Conservation (phyloP, 2,113 vertebrate species). For the Ageneiosus marmoratus region DNA sequence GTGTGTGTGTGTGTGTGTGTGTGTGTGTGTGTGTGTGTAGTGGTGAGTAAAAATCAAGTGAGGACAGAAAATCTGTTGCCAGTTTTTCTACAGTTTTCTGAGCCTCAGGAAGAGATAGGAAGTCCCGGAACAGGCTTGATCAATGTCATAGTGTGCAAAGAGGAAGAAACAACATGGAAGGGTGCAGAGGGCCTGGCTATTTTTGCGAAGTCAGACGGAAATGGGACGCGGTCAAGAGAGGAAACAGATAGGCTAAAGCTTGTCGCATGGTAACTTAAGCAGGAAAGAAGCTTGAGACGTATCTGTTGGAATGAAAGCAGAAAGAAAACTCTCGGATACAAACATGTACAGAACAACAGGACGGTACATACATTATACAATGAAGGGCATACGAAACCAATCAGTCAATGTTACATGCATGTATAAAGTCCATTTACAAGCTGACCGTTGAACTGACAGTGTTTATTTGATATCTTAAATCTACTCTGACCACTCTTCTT, state of each 20-base stretch:
- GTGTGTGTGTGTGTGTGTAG: slow-evolving; percentile 65
- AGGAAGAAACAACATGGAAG: slow-evolving; percentile 83
- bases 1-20: background rate
- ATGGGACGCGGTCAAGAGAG: slow-evolving; percentile 80
- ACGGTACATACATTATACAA: background rate
- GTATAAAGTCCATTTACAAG: background rate
- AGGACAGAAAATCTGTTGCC: slow-evolving; percentile 58
- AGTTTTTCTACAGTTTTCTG: slow-evolving; percentile 50
- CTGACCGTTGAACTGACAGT: background rate
- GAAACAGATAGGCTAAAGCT: slow-evolving; percentile 80
- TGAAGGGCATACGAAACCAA: background rate
- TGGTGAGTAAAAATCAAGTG: slow-evolving; percentile 58
- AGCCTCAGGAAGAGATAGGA: slow-evolving; percentile 87
- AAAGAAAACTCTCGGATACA: slow-evolving; percentile 41
- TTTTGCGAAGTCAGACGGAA: slow-evolving; percentile 87
- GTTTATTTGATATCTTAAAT: slow-evolving; percentile 45
- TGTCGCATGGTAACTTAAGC: slow-evolving; percentile 77
- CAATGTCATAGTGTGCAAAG: slow-evolving; percentile 80
- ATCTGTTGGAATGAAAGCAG: slow-evolving; percentile 63
- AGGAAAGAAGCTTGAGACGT: slow-evolving; percentile 68
- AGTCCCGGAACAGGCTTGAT: slow-evolving; percentile 84
- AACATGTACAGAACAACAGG: background rate
- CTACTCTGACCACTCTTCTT: slow-evolving; percentile 1
- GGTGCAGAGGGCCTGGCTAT: slow-evolving; percentile 77
- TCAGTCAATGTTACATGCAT: no score